Base-by-base conservation (phyloP, 2,888 invertebrate genomes). In the Drosophila mettleri region DNA sequence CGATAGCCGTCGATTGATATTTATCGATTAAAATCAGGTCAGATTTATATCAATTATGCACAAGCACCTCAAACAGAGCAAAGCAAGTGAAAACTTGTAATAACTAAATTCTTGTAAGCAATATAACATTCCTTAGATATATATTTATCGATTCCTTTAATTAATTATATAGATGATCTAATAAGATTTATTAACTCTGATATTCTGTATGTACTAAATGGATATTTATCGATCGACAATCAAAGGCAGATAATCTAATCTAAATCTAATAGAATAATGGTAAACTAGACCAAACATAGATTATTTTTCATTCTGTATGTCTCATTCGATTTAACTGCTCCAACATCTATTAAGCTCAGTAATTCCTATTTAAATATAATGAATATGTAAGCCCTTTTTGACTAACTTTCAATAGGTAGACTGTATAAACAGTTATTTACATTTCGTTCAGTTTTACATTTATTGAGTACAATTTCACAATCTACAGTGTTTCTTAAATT, bases 381-480 rank as follows among this genome's bases (percentile, higher is more conserved):
- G n/a, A n/a, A n/a, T 43, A 9, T 24, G n/a, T 27, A 18, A 29
- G 6, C 3, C 18, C 27, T 3, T 52, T 52, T 38, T 38, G 45
- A 45, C 27, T 45, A 29, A 45, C 18, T 45, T 45, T 27, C 18
- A 52, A 29, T 31, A 12, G 39, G 18, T 39, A 39, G n/a, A 39
- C 29, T 20, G n/a, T 39, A 22, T 38, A 38, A 18, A 20, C 12
- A 39, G 20, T 39, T 18, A 36, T n/a, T 27, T 29, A 8, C 14
- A 38, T n/a, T 29, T 39, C 29, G 10, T 29, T 38, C 10, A 9
- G 5, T 2, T 18, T 14, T 27, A 20, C 20, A 31, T 22, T 22
- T 31, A 31, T 39, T 4, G 16, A 20, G 18, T 18, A 29, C 2
- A 16, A 27, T 20, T 31, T n/a, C 18, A 39, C 29, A 31, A 16